Conservation (phyloP, 2,888 invertebrate species). For the Noctua pronuba region DNA sequence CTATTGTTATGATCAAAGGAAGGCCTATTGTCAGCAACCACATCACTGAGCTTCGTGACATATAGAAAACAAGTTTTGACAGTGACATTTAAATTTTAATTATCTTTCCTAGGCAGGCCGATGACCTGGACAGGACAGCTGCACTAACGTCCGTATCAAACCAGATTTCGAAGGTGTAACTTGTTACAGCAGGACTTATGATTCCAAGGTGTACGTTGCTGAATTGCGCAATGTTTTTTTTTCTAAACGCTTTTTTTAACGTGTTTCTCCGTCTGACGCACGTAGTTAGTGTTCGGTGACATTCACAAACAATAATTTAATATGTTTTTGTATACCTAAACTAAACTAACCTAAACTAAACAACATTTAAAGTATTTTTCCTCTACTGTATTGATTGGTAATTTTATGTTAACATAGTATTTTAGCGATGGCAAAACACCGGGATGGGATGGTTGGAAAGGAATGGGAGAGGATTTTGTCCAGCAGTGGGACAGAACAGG, state of each 20-base stretch:
- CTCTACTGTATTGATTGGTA: too few relatives aligned
- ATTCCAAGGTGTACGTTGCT: neutral
- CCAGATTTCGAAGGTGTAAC: neutral
- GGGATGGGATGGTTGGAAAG: too few relatives aligned
- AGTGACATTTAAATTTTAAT: constrained; percentile 17
- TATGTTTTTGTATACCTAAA: too few relatives aligned
- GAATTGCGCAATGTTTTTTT: neutral
- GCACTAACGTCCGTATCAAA: constrained; percentile 1
- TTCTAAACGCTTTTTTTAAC: neutral
- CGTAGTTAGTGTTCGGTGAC: neutral
- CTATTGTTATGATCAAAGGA: neutral
- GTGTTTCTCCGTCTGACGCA: neutral
- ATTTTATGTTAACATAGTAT: too few relatives aligned
- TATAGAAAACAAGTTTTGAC: constrained; percentile 3
- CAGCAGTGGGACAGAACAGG: too few relatives aligned
- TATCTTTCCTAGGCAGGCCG: neutral
- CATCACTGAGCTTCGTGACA: neutral
- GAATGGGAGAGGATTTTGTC: too few relatives aligned
- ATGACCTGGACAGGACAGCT: constrained; percentile 9
- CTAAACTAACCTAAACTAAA: too few relatives aligned
- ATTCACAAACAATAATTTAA: too few relatives aligned
- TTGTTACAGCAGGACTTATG: neutral
- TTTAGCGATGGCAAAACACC: too few relatives aligned
- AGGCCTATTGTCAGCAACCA: neutral
- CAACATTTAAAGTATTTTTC: too few relatives aligned